Percentiles rank a stretch among this genome's conserved stretches.
Conservation (phyloP, 2,113 vertebrate species). For the Pomatostomus ruficeps region DNA sequence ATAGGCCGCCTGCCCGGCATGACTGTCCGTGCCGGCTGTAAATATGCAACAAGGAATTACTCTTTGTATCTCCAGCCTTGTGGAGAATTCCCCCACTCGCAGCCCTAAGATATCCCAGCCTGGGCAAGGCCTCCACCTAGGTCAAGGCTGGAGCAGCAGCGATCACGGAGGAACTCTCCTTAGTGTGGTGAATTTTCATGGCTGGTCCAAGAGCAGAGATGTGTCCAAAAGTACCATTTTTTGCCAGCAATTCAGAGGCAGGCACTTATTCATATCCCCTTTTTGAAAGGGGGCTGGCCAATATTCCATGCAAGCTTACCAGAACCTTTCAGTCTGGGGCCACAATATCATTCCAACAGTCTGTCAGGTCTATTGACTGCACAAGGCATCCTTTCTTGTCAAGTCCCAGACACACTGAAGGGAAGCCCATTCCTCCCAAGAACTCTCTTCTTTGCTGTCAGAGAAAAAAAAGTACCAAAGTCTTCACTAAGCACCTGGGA, state of each 20-base stretch:
- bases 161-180: not conserved
- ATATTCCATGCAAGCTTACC: not conserved
- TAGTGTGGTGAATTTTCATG: not conserved
- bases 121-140: not conserved
- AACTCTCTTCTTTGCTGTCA: not conserved
- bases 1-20: not conserved
- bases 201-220: not conserved
- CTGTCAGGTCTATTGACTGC: not conserved
- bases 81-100: not conserved
- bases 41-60: not conserved
- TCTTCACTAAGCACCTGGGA: not conserved
- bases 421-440: not conserved
- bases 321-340: not conserved
- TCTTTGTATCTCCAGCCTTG: not conserved
- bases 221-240: not conserved
- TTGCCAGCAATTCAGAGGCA: not conserved
- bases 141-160: not conserved
- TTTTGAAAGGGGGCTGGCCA: not conserved
- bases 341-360: not conserved
- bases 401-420: not conserved
- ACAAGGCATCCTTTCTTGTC: not conserved
- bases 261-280: not conserved
- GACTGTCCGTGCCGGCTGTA: not conserved
- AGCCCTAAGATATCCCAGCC: not conserved
- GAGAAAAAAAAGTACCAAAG: not conserved